Base-by-base conservation (phyloP, 1,140 invertebrate species). In the Rhopalosiphum maidis region DNA sequence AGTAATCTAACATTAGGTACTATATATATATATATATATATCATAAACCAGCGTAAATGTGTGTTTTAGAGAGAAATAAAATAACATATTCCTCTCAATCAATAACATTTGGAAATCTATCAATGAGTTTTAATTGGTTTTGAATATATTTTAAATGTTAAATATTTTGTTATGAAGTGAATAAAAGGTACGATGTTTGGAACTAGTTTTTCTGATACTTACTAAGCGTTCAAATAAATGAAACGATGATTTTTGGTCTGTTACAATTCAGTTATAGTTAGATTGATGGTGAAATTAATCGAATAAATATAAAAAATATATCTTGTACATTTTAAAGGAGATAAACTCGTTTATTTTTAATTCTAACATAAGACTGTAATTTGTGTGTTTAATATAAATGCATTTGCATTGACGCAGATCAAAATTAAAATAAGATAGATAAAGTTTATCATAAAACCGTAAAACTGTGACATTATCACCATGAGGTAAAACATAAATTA, bases 401-500 rank as follows among this genome's bases (percentile, higher is more conserved):
- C 43, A 35, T 88, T 88, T 88, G 48, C 87, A 88, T 88, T 23
- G 48, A 88, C 18, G 18, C 21, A 22, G 87, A 51, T 88, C 46
- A 35, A 88, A 88, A 54, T 51, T 21, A 88, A 88, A 48, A 88
- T 85, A 48, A 35, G n/a, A 88, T 18, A 88, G 85, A 86, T 86
- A 51, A 88, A n/a, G 46, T 88, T 88, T 51, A 88, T 88, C n/a
- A 51, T 88, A 54, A 88, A 88, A 54, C 87, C 46, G 46, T 88
- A 88, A 51, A 88, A 35, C 25, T 1, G 6, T 88, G 48, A 51
- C 46, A 51, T 54, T 88, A 88, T 88, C 87, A 88, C 46, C 87
- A 23, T 35, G 18, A 51, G 46, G 21, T 48, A 88, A 51, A 35
- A 21, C 87, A 88, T 88, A 88, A 51, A 51, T 88, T 51, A 51